Percentiles rank a stretch among this genome's conserved stretches.
Evolutionary conservation across 2,888 invertebrate genomes (phyloP).

Genomic region (Callinectes sapidus): DNA sequence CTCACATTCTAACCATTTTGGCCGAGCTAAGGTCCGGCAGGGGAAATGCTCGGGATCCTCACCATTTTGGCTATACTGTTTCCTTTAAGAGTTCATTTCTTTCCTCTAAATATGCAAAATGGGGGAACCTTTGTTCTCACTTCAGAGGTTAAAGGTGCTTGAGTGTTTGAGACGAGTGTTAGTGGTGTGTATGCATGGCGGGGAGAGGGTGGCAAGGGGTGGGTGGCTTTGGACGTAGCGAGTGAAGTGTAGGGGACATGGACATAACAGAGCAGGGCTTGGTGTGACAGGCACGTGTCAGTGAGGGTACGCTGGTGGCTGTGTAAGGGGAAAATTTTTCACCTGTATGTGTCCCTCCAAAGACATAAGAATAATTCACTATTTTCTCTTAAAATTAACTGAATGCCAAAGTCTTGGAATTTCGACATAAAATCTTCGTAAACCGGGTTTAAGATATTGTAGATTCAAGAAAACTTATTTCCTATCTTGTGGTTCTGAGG

Average conservation of each 20-base stretch:
- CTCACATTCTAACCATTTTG: too few species aligned
- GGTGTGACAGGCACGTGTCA: background rate
- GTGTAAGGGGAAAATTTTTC: too few species aligned
- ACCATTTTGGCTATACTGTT: background rate
- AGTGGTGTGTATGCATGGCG: background rate
- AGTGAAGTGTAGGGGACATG: background rate
- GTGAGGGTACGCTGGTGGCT: background rate
- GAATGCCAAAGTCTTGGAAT: background rate
- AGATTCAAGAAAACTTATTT: background rate
- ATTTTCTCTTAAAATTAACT: background rate
- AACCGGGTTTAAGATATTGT: background rate
- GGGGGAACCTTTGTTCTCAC: constrained; percentile 15
- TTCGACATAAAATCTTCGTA: background rate
- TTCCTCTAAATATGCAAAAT: constrained; percentile 26
- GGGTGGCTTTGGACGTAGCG: background rate
- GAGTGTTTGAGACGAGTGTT: constrained; percentile 17
- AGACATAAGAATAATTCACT: too few species aligned
- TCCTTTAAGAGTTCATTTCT: background rate
- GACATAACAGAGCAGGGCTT: background rate
- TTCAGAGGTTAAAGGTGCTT: constrained; percentile 20
- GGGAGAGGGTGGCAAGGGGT: too few species aligned
- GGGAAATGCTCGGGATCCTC: background rate
- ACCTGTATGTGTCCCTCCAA: too few species aligned
- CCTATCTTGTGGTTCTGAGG: background rate
- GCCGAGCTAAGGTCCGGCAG: background rate